Evolutionary conservation across 23 tunicate species (phyloP).

Genomic region (Aplidium turbinatum): DNA sequence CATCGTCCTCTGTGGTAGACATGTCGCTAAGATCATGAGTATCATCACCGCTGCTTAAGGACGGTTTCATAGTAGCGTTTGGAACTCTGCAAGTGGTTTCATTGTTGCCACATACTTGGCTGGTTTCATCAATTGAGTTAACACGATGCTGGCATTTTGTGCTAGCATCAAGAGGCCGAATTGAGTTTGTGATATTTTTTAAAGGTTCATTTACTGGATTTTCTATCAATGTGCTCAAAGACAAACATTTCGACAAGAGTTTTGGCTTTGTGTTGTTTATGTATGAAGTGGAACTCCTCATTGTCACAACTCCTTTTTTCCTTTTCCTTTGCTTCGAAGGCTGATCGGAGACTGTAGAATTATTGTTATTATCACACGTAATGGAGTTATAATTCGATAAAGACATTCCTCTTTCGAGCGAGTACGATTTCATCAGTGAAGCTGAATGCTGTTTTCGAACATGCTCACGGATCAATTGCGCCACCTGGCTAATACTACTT

Average conservation of each 20-base stretch:
- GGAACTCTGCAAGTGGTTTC: background rate
- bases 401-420: background rate
- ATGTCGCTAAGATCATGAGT: conserved; percentile 42
- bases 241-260: conserved; percentile 25
- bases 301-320: background rate
- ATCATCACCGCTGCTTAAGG: conserved; percentile 50
- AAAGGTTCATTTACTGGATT: too few species aligned
- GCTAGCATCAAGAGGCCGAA: too few species aligned
- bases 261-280: background rate
- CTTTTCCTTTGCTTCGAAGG: conserved; percentile 2
- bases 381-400: background rate
- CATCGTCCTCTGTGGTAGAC: conserved; percentile 51
- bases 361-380: conserved; percentile 42
- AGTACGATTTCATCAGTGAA: background rate
- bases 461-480: conserved; percentile 53
- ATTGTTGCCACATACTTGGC: background rate
- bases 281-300: background rate
- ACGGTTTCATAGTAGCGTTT: conserved; percentile 21
- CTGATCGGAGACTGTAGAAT: conserved; percentile 5
- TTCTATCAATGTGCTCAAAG: conserved; percentile 44
- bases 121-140: conserved; percentile 23
- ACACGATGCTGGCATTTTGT: conserved; percentile 17
- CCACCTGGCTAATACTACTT: conserved; percentile 47
- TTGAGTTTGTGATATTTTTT: too few species aligned
- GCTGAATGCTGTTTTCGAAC: background rate